Percentiles rank a stretch among this genome's conserved stretches.
phyloP scores from a whole-genome alignment of 92 coral and sea anemone genomes.

The Actinernus sp. region DNA sequence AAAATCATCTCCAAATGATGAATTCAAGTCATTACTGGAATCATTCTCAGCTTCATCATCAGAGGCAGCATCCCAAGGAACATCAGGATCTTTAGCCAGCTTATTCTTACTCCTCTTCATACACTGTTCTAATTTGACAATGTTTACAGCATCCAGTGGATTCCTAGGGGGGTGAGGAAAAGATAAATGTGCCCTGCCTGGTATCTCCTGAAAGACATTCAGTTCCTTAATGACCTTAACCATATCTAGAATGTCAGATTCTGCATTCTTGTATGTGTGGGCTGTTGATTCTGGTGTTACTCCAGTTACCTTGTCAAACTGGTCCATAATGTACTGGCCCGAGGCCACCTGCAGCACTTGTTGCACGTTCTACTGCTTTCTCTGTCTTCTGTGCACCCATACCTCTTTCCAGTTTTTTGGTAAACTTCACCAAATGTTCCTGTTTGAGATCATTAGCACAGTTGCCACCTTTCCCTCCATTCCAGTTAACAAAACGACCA shows the following conservation, averaged over 20 bases:
- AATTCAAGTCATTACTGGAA: slow-evolving; percentile 2
- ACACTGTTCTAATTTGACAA: slow-evolving; percentile 36
- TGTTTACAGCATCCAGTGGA: slow-evolving; percentile 21
- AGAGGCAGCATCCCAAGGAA: slow-evolving; percentile 14
- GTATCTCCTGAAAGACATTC: slow-evolving; percentile 20
- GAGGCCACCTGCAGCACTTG: slow-evolving; percentile 46
- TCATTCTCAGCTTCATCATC: slow-evolving; percentile 20
- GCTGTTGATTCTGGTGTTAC: slow-evolving; percentile 34
- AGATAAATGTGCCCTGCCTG: slow-evolving; percentile 43
- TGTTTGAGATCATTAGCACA: slow-evolving; percentile 47
- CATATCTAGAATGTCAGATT: slow-evolving; percentile 34
- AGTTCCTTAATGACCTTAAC: slow-evolving; percentile 12
- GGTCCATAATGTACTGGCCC: slow-evolving; percentile 29
- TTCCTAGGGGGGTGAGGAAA: slow-evolving; percentile 32
- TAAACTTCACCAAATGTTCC: slow-evolving; percentile 44
- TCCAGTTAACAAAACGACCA: slow-evolving; percentile 61
- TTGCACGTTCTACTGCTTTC: slow-evolving; percentile 26
- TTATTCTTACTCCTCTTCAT: slow-evolving; percentile 28
- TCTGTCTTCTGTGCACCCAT: slow-evolving; percentile 52
- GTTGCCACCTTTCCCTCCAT: slow-evolving; percentile 38
- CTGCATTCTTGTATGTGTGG: slow-evolving; percentile 44
- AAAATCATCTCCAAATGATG: too few relatives aligned
- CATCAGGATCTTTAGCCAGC: slow-evolving; percentile 30
- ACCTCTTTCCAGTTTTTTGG: slow-evolving; percentile 25
- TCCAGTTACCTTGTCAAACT: slow-evolving; percentile 36